Base-by-base conservation (phyloP, 2,797 vertebrate genomes). In the Scleropages formosus region DNA sequence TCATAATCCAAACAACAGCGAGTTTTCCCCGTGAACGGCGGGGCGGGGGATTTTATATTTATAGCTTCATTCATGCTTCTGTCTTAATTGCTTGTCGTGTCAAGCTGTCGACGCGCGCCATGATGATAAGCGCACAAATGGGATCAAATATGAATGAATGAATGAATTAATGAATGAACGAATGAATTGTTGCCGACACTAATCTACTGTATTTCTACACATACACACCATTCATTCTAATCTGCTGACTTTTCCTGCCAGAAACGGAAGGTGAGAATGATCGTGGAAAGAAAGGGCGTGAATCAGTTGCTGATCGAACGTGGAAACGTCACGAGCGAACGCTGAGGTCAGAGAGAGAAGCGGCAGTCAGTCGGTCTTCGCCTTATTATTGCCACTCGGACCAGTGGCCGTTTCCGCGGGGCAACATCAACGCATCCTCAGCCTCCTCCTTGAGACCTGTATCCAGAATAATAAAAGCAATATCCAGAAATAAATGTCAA, bases 391-490 rank as follows among this genome's bases (percentile, higher is more conserved):
- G 71, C 18, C 63, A 59, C 39, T 73, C n/a, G 61, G 31, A 39
- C 56, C 51, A 47, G 44, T 66, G 47, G 61, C 73, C 47, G 66
- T 49, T 26, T 59, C 20, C 39, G 16, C 22, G 59, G 51, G 64
- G 4, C 51, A 73, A 62, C 31, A 39, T 39, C n/a, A n/a, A n/a
- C 49, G 64, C 58, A 64, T 70, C 63, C 76, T 68, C 58, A n/a
- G 58, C 56, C 39, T 63, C 31, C 18, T 46, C 65, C 46, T 49
- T 58, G 47, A 61, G 65, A 47, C 44, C 56, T 76, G 75, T 62
- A 70, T 71, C 58, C 71, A 76, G 22, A 76, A 71, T n/a, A 46
- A 63, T 22, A 71, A 31, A 51, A 74, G 62, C 62, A 77, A 47
- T 26, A 77, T 51, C 62, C 61, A 46, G 24, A 63, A 16, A 20